phyloP scores from a whole-genome alignment of 2,888 invertebrate genomes.

The Oligia strigilis region DNA sequence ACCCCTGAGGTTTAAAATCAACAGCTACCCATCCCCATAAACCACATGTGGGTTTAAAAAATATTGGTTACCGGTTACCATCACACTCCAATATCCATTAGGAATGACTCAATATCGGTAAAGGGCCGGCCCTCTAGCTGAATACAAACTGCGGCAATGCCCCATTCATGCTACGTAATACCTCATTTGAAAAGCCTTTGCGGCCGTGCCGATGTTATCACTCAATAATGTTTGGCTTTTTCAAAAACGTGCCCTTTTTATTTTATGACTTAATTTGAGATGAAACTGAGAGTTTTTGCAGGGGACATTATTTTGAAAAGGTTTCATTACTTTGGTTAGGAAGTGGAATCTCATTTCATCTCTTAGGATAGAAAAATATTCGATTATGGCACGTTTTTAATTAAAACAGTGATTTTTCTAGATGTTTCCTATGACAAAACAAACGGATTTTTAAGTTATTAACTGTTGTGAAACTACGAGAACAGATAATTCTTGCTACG shows the following conservation, averaged over 20 bases:
- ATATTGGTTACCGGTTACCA: conserved; percentile 65
- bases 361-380: not conserved
- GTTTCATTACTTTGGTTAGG: conserved; percentile 6
- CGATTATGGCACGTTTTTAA: not conserved
- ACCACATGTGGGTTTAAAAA: conserved; percentile 67
- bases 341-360: not conserved
- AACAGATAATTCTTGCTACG: conserved; percentile 3
- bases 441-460: not conserved
- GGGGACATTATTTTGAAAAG: conserved; percentile 38
- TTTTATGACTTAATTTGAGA: conserved; percentile 64
- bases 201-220: conserved; percentile 77
- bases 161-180: conserved; percentile 77
- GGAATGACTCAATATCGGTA: conserved; percentile 81
- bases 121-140: conserved; percentile 75
- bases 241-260: conserved; percentile 70
- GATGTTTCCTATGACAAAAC: not conserved
- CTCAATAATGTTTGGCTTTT: conserved; percentile 72
- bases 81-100: conserved; percentile 74
- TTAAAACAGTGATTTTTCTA: not conserved
- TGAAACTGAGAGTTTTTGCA: conserved; percentile 12
- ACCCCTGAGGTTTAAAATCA: conserved; percentile 56
- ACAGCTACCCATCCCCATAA: conserved; percentile 67
- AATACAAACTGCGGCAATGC: conserved; percentile 83
- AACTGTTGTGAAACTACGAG: too few relatives aligned
- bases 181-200: conserved; percentile 81